Evolutionary conservation across 2,113 vertebrate genomes (phyloP).

Genomic region (Peromyscus maniculatus): DNA sequence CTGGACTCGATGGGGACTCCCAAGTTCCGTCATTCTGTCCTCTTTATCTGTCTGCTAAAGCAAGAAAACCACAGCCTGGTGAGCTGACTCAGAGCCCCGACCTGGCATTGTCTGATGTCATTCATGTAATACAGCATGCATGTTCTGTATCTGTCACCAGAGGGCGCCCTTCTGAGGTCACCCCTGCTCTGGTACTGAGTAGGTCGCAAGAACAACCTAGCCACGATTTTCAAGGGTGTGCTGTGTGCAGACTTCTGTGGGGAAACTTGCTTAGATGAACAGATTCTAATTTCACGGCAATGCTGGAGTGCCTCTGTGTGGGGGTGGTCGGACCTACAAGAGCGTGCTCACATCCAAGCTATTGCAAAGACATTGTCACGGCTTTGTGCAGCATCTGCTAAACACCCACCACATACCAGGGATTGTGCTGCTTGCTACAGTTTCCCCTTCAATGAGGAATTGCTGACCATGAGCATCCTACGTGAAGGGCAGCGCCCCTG

Average conservation of each 20-base stretch:
- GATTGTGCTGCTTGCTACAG: neutral
- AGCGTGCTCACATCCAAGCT: neutral
- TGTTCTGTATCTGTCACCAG: slow-evolving; percentile 39
- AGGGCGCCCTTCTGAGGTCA: neutral
- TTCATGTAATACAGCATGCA: neutral
- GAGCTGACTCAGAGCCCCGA: neutral
- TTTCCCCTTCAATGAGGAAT: neutral
- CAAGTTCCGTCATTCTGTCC: neutral
- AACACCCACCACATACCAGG: neutral
- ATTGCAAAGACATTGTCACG: neutral
- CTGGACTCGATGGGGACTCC: neutral
- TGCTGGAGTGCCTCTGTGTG: too few relatives aligned
- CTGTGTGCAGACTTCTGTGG: neutral
- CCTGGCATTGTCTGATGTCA: neutral
- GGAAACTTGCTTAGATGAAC: neutral
- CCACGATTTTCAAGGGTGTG: too few relatives aligned
- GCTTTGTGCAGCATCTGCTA: neutral
- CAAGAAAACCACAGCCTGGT: neutral
- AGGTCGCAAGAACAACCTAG: neutral
- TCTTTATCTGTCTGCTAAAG: neutral
- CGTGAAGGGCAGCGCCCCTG: neutral
- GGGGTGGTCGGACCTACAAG: neutral
- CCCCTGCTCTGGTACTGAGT: neutral
- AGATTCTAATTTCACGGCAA: neutral
- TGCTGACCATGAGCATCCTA: slow-evolving; percentile 2